These are phyloP conservation scores for Oryzias curvinotus DNA, from an alignment of 2,113 vertebrate species.

Conservation along the genomic window DNA sequence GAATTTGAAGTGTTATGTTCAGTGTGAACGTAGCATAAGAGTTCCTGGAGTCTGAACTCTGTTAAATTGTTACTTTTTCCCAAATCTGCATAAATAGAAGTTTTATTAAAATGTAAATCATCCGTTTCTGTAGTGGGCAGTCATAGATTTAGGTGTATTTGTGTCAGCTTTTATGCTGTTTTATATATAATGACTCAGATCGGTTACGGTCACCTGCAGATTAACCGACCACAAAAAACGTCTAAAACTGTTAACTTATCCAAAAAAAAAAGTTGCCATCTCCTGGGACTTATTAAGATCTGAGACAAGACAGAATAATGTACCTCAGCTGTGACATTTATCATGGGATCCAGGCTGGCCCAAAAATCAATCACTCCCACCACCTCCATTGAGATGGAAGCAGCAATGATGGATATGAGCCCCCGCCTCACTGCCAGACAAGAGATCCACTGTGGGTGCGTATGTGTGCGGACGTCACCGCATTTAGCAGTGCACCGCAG, in stretches of 20 bases:
- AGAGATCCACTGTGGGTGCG: slow-evolving; percentile 29
- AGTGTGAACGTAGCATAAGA: too few relatives aligned
- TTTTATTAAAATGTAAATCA: too few relatives aligned
- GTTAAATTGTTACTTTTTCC: too few relatives aligned
- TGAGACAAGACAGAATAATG: slow-evolving; percentile 25
- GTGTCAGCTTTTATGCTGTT: too few relatives aligned
- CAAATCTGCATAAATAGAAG: too few relatives aligned
- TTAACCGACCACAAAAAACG: too few relatives aligned
- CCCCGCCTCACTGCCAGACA: slow-evolving; percentile 29
- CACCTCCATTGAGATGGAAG: slow-evolving; percentile 39
- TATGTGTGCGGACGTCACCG: slow-evolving; percentile 51
- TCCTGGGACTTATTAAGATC: slow-evolving; percentile 3
- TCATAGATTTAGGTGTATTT: too few relatives aligned
- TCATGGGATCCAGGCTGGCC: slow-evolving; percentile 27
- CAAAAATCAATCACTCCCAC: slow-evolving; percentile 41
- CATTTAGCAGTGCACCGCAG: slow-evolving; percentile 66
- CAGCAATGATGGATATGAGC: slow-evolving; percentile 40
- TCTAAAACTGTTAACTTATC: neutral
- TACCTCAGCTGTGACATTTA: slow-evolving; percentile 30
- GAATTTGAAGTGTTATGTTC: too few relatives aligned
- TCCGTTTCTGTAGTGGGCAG: too few relatives aligned
- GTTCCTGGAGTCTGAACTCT: too few relatives aligned
- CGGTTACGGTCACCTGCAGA: too few relatives aligned
- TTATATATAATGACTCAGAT: too few relatives aligned
- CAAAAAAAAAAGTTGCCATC: slow-evolving; percentile 3